These are phyloP conservation scores for Arremon brunneinucha DNA, from an alignment of 2,797 vertebrate genomes.

Conservation along the genomic window DNA sequence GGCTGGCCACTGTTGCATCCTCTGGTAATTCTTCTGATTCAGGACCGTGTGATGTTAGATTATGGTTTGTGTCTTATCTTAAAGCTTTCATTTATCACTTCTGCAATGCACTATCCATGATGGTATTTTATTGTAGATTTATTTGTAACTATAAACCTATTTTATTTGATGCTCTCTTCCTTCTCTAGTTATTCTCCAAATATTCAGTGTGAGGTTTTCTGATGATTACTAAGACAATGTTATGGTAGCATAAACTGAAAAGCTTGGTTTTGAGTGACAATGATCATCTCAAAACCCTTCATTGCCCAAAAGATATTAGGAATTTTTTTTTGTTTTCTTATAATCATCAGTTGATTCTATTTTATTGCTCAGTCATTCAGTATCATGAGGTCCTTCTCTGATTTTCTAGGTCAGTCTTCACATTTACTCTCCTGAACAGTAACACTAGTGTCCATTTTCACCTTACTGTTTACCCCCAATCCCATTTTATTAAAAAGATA, in stretches of 20 bases:
- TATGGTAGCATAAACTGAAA: background rate
- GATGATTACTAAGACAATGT: rapidly evolving
- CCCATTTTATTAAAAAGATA: background rate
- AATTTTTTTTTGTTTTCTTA: background rate
- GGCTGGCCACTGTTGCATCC: background rate
- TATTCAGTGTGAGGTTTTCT: background rate
- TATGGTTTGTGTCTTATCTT: background rate
- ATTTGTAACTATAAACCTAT: background rate
- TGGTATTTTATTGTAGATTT: background rate
- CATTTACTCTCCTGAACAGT: background rate
- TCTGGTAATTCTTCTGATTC: background rate
- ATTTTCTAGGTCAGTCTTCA: background rate
- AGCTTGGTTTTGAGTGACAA: background rate
- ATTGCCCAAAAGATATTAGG: background rate
- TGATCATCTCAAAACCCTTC: background rate
- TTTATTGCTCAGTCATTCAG: background rate
- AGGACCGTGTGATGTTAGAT: background rate
- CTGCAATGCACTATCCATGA: rapidly evolving
- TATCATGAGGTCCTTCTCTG: background rate
- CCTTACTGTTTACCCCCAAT: background rate
- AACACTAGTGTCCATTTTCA: background rate
- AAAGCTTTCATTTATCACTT: background rate
- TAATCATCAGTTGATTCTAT: background rate
- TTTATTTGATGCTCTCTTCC: background rate
- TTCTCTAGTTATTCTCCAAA: background rate